Evolutionary conservation across 2,113 vertebrate genomes (phyloP).

Genomic region (Tetrao urogallus): DNA sequence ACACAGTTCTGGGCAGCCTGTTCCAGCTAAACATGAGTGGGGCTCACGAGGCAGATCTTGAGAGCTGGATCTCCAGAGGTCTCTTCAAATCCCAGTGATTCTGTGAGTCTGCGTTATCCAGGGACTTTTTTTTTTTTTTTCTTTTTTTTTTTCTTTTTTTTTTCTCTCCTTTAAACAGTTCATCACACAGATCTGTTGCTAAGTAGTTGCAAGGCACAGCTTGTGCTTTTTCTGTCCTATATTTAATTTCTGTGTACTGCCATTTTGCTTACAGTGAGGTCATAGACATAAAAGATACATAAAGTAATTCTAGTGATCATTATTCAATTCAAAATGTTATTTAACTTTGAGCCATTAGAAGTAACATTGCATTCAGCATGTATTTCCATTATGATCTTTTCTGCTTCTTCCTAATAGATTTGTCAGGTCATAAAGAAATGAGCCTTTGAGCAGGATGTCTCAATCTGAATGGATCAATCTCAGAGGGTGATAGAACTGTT

Average conservation of each 20-base stretch:
- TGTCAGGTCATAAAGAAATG: background rate
- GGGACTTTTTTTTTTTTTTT: background rate
- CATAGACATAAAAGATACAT: background rate
- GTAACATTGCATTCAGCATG: background rate
- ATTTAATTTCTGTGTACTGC: background rate
- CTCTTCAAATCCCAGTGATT: fast-evolving
- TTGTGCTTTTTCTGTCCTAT: background rate
- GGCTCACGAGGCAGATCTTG: background rate
- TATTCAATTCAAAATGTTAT: background rate
- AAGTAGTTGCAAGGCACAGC: background rate
- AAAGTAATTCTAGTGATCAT: background rate
- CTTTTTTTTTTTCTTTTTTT: background rate
- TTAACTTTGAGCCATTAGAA: background rate
- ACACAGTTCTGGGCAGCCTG: background rate
- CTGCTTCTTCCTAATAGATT: background rate
- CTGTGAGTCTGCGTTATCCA: background rate
- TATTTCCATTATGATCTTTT: background rate
- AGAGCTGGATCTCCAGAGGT: background rate
- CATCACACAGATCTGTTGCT: background rate
- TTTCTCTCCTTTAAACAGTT: background rate
- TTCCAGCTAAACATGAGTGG: background rate
- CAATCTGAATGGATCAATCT: background rate
- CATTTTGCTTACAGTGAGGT: background rate
- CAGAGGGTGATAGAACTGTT: background rate
- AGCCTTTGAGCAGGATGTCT: background rate